Conservation (phyloP, 2,797 vertebrate species). For the Tamandua tetradactyla region DNA sequence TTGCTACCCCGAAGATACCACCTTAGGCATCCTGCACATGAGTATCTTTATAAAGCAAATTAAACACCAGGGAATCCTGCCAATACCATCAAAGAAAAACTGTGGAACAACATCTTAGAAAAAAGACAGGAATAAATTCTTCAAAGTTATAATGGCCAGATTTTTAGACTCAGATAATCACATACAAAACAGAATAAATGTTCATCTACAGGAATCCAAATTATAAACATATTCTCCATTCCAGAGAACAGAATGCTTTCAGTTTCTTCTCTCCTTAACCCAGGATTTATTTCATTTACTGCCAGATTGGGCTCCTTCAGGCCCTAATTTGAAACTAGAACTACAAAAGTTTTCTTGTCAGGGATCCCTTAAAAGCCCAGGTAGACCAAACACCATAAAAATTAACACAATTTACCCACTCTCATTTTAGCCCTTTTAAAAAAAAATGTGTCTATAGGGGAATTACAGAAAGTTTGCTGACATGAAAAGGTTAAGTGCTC, state of each 20-base stretch:
- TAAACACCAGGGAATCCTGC: not conserved
- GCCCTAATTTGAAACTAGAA: conserved; percentile 21
- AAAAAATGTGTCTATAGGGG: not conserved
- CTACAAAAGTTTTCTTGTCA: not conserved
- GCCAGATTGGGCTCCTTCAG: not conserved
- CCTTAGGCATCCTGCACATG: not conserved
- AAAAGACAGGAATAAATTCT: not conserved
- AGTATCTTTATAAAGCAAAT: not conserved
- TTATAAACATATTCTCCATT: conserved; percentile 12
- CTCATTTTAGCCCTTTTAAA: not conserved
- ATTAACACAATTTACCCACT: not conserved
- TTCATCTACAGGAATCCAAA: not conserved
- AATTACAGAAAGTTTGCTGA: not conserved
- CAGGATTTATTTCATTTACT: not conserved
- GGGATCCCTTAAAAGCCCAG: not conserved
- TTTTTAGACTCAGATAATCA: not conserved
- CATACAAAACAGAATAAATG: not conserved
- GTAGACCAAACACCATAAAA: not conserved
- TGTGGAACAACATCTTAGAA: not conserved
- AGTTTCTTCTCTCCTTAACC: not conserved
- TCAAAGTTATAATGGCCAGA: not conserved
- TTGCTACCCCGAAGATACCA: not conserved
- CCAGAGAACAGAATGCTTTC: not conserved
- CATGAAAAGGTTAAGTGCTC: not conserved
- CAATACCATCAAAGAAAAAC: not conserved